Evolutionary conservation across 2,888 invertebrate genomes (phyloP).

Genomic region (Drosophila pseudotalamancana): DNA sequence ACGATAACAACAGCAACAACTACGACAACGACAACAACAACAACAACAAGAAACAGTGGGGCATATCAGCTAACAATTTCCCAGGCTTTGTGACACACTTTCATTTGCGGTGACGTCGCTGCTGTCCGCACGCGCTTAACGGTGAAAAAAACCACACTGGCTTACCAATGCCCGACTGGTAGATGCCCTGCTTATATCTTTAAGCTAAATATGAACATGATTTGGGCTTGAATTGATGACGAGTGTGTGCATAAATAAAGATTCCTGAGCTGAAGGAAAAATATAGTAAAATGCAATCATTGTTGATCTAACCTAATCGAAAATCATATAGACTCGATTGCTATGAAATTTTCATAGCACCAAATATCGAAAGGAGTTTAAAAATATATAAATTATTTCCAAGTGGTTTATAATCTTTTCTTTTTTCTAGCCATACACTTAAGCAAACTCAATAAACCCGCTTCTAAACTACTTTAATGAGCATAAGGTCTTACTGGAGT

Average conservation of each 20-base stretch:
- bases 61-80: slow-evolving; percentile 68
- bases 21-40: slow-evolving; percentile 11
- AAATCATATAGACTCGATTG: too few relatives aligned
- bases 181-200: background rate
- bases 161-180: background rate
- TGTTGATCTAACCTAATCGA: too few relatives aligned
- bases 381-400: too few relatives aligned
- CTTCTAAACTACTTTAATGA: background rate
- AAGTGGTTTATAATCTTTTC: too few relatives aligned
- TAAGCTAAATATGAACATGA: too few relatives aligned
- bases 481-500: background rate
- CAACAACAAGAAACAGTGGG: slow-evolving; percentile 10
- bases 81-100: slow-evolving; percentile 77
- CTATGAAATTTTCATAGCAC: too few relatives aligned
- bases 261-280: too few relatives aligned
- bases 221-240: too few relatives aligned
- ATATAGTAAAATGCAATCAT: too few relatives aligned
- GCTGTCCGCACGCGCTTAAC: slow-evolving; percentile 67
- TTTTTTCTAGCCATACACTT: background rate
- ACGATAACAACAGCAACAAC: slow-evolving; percentile 13
- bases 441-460: background rate
- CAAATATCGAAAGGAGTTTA: too few relatives aligned
- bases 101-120: slow-evolving; percentile 53
- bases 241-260: too few relatives aligned
- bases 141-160: slow-evolving; percentile 26